Conservation (phyloP, 2,797 vertebrate genomes). For the Chelmon rostratus region DNA sequence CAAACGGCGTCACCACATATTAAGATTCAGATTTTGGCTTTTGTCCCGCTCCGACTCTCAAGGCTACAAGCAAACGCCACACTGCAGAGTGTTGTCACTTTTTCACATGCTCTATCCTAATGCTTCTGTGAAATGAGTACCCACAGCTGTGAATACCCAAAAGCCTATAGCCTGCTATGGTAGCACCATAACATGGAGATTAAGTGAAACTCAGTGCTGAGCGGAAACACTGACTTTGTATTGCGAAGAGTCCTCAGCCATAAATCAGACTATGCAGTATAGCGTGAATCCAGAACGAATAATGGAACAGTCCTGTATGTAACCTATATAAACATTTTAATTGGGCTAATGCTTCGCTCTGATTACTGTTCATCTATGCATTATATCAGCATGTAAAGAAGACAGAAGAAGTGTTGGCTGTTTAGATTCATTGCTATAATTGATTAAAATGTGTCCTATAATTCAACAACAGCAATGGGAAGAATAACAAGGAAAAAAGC, state of each 20-base stretch:
- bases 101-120: no score
- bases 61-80: no score
- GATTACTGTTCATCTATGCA: neutral
- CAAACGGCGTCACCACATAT: neutral
- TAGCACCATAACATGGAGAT: neutral
- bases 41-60: neutral
- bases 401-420: no score
- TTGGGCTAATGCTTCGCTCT: neutral
- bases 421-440: no score
- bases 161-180: neutral
- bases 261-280: neutral
- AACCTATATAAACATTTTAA: neutral
- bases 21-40: neutral
- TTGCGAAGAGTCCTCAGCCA: slow-evolving; percentile 2
- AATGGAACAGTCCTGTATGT: neutral
- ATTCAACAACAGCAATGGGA: neutral
- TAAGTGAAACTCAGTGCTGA: neutral
- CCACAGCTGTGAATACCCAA: no score
- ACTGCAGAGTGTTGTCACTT: no score
- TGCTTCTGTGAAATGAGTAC: neutral
- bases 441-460: no score
- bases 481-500: neutral
- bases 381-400: neutral
- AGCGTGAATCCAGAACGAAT: neutral
- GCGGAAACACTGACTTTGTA: neutral